A percentile compares a stretch with the other conserved stretches of the same genome.
These are phyloP conservation scores for Drosophila sucinea DNA, from an alignment of 1,140 invertebrate species.

Conservation along the genomic window DNA sequence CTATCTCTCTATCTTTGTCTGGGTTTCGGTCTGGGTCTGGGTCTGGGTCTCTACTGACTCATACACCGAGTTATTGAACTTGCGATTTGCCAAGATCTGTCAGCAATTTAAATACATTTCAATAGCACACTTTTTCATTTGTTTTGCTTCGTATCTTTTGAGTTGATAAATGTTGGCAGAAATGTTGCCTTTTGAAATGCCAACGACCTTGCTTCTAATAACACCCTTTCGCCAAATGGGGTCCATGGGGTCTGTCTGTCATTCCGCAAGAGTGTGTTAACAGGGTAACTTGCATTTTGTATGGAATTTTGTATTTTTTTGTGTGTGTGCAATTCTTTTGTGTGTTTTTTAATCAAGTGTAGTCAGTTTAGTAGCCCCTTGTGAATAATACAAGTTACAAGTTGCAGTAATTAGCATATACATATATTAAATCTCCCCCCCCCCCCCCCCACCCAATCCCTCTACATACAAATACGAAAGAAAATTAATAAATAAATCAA, in stretches of 20 bases:
- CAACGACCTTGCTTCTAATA: slow-evolving; percentile 3
- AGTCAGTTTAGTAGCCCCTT: background rate
- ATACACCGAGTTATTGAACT: slow-evolving; percentile 11
- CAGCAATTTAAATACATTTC: slow-evolving; percentile 21
- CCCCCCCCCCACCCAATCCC: no score
- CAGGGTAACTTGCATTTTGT: background rate
- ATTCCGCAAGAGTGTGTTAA: background rate
- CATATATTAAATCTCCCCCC: background rate
- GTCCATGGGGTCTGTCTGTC: no score
- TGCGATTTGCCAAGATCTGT: background rate
- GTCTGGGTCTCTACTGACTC: slow-evolving; percentile 7
- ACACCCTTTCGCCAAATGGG: background rate
- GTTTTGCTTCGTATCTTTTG: background rate
- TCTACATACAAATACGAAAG: background rate
- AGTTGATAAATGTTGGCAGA: slow-evolving; percentile 16
- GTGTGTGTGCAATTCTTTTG: background rate
- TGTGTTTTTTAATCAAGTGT: slow-evolving; percentile 8
- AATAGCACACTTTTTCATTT: background rate
- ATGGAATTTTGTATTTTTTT: background rate
- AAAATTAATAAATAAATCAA: slow-evolving; percentile 1
- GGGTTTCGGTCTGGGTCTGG: background rate
- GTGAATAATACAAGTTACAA: slow-evolving; percentile 10
- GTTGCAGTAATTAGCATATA: slow-evolving; percentile 11
- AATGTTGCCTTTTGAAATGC: slow-evolving; percentile 18
- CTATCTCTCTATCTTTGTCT: background rate